Percentiles rank a stretch among this genome's conserved stretches.
These are phyloP conservation scores for Ianthella basta DNA, from an alignment of 37 sponge, comb jelly and placozoan species.

Conservation along the genomic window DNA sequence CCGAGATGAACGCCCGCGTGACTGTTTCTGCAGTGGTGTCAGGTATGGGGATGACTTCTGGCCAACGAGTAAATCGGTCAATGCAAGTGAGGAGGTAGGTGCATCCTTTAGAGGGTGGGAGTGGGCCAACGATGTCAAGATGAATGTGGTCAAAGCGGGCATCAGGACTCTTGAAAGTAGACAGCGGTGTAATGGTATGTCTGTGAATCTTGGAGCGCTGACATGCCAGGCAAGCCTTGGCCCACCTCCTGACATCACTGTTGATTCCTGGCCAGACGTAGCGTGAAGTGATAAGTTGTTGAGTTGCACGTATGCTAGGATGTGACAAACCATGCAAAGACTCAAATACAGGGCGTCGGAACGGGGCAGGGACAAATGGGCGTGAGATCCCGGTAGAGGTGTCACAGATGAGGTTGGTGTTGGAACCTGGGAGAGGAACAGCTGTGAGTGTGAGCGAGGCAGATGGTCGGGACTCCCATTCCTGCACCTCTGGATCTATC, in stretches of 20 bases:
- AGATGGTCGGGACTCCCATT: conserved; percentile 39
- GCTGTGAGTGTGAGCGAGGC: conserved; percentile 35
- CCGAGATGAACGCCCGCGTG: conserved; percentile 24
- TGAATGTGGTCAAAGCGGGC: conserved; percentile 57
- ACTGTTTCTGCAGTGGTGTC: conserved; percentile 50
- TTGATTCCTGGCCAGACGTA: conserved; percentile 67
- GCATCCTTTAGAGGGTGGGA: conserved; percentile 51
- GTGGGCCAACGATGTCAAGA: conserved; percentile 64
- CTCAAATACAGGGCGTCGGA: conserved; percentile 42
- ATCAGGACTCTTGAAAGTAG: conserved; percentile 40
- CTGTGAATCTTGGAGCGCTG: conserved; percentile 56
- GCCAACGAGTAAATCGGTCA: conserved; percentile 67
- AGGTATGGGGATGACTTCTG: conserved; percentile 48
- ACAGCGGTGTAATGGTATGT: conserved; percentile 54
- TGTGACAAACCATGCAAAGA: conserved; percentile 61
- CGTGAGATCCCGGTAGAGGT: conserved; percentile 39
- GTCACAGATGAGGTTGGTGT: conserved; percentile 45
- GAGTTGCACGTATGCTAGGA: conserved; percentile 63
- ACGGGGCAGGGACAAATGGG: conserved; percentile 48
- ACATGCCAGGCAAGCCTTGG: conserved; percentile 45
- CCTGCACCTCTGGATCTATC: conserved; percentile 46
- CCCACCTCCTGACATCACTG: conserved; percentile 47
- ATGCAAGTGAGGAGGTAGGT: conserved; percentile 62
- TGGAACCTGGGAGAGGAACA: conserved; percentile 28
- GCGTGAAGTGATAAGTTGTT: conserved; percentile 43